Evolutionary conservation across 2,888 invertebrate genomes (phyloP).

Genomic region (Hemaris fuciformis): DNA sequence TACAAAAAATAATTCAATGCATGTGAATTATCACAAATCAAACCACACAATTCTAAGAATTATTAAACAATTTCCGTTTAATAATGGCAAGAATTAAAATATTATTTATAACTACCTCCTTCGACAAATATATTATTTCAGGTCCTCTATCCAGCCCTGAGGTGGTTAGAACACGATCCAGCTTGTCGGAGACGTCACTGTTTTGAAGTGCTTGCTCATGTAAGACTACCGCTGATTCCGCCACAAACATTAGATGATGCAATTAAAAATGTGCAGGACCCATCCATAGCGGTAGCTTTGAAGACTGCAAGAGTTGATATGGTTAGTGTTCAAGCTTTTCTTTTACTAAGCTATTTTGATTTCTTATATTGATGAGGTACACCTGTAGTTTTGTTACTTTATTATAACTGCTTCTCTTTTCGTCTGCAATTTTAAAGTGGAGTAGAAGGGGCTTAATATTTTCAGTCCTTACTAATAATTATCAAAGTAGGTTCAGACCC

Average conservation of each 20-base stretch:
- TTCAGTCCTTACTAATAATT: too few species aligned
- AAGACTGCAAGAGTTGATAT: slow-evolving; percentile 90
- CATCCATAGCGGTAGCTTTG: slow-evolving; percentile 90
- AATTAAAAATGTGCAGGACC: slow-evolving; percentile 89
- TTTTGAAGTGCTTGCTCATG: slow-evolving; percentile 91
- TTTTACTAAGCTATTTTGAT: background rate
- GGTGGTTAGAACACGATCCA: slow-evolving; percentile 93
- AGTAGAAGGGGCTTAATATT: too few species aligned
- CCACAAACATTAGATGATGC: slow-evolving; percentile 89
- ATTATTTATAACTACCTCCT: background rate
- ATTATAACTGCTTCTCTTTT: too few species aligned
- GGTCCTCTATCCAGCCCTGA: slow-evolving; percentile 92
- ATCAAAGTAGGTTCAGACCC: too few species aligned
- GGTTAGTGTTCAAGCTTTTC: slow-evolving; percentile 48
- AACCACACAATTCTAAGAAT: too few species aligned
- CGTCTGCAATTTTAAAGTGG: too few species aligned
- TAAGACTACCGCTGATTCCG: slow-evolving; percentile 92
- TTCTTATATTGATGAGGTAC: too few species aligned
- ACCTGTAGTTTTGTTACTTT: too few species aligned
- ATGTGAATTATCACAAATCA: too few species aligned
- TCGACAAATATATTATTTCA: slow-evolving; percentile 56
- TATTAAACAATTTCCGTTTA: too few species aligned
- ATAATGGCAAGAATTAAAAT: too few species aligned
- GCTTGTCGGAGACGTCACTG: slow-evolving; percentile 89
- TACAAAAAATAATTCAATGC: too few species aligned